These are phyloP conservation scores for Drosophila paucipuncta DNA, from an alignment of 2,888 invertebrate species.

Conservation along the genomic window DNA sequence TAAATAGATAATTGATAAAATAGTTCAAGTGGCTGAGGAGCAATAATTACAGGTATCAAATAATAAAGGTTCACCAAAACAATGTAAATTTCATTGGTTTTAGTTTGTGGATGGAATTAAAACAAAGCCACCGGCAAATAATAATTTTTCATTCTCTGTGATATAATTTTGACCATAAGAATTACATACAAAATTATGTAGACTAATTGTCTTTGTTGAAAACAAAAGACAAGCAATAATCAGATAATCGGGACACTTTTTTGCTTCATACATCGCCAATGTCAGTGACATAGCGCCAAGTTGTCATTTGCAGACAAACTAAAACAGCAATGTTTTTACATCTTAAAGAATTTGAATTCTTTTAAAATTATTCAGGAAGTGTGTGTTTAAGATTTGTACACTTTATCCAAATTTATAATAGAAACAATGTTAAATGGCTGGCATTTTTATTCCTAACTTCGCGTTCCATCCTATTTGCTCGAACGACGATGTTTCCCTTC, in stretches of 20 bases:
- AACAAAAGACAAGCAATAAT: neutral
- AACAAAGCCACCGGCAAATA: neutral
- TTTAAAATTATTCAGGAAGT: neutral
- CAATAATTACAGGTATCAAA: neutral
- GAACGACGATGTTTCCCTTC: constrained; percentile 1
- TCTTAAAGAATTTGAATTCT: neutral
- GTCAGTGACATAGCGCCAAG: neutral
- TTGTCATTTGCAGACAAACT: too few relatives aligned
- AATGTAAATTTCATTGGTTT: neutral
- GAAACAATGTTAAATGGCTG: neutral
- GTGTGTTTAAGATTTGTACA: neutral
- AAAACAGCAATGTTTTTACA: neutral
- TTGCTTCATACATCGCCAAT: neutral
- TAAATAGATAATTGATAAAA: neutral
- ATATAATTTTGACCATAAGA: neutral
- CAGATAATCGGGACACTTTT: neutral
- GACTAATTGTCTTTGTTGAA: neutral
- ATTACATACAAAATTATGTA: neutral
- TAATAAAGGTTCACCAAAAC: neutral
- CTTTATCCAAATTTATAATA: neutral
- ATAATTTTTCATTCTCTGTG: neutral
- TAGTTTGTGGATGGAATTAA: neutral
- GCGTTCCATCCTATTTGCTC: neutral
- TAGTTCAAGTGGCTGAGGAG: neutral
- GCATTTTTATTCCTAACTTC: neutral